Conservation (phyloP, 2,113 vertebrate species). For the Phaethon lepturus region DNA sequence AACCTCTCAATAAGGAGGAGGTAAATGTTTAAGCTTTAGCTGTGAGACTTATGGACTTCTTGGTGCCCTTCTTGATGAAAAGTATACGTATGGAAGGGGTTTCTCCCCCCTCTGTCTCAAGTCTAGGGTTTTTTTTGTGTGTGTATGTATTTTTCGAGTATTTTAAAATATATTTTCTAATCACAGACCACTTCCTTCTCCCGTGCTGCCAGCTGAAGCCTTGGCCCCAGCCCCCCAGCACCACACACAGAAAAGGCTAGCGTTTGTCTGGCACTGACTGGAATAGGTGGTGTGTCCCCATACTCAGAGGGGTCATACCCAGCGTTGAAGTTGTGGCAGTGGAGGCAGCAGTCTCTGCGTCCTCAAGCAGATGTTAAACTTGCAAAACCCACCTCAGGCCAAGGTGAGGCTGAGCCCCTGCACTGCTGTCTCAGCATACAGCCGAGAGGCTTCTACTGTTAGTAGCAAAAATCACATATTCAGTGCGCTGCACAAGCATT, state of each 20-base stretch:
- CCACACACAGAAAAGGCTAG: accelerated
- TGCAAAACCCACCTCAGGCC: neutral
- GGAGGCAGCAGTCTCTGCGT: neutral
- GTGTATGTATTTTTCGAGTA: accelerated
- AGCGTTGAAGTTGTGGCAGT: neutral
- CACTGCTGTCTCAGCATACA: neutral
- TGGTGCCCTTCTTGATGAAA: neutral
- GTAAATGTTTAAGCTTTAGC: neutral
- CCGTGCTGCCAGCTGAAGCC: neutral
- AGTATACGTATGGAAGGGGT: neutral
- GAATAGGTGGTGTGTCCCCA: accelerated
- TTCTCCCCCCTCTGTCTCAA: neutral
- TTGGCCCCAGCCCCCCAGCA: no score
- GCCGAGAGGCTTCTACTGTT: neutral
- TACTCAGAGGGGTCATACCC: neutral
- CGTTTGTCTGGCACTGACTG: neutral
- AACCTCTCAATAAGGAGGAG: neutral
- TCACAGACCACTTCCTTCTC: neutral
- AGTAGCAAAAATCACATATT: neutral
- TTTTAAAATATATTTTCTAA: neutral
- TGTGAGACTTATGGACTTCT: neutral
- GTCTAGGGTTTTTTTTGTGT: neutral
- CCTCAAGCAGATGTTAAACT: neutral
- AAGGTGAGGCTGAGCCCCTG: neutral
- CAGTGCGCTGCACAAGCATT: neutral